Percentiles rank a stretch among this genome's conserved stretches.
Conservation (phyloP, 2,113 vertebrate species). For the Charina bottae region DNA sequence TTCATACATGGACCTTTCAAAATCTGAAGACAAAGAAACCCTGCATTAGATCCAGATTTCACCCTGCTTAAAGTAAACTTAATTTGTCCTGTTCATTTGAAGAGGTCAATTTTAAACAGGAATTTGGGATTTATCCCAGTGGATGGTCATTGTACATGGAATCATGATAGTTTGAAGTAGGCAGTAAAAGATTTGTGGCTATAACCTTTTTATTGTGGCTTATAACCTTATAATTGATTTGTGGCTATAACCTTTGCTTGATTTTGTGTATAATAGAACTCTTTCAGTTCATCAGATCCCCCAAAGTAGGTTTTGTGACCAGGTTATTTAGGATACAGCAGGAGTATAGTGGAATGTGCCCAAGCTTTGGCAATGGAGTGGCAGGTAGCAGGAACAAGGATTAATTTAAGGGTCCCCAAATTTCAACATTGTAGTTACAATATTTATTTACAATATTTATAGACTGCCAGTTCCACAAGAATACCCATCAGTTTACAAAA, state of each 20-base stretch:
- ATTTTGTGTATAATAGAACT: conserved; percentile 1
- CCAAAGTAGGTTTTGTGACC: conserved; percentile 7
- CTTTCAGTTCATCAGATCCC: not conserved
- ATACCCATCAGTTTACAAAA: not conserved
- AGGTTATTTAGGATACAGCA: not conserved
- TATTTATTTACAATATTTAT: not conserved
- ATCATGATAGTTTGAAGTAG: not conserved
- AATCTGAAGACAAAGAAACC: conserved; percentile 27
- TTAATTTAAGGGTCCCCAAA: not conserved
- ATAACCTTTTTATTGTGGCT: not conserved
- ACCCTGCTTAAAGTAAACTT: no score
- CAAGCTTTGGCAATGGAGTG: not conserved
- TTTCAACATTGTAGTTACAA: not conserved
- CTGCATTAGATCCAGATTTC: conserved; percentile 1
- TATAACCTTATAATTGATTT: no score
- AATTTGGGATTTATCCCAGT: not conserved
- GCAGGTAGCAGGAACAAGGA: not conserved
- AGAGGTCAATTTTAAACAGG: not conserved
- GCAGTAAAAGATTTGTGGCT: conserved; percentile 10
- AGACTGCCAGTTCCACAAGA: not conserved
- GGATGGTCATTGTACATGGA: not conserved
- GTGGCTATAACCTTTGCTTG: conserved; percentile 22
- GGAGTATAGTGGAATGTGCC: not conserved
- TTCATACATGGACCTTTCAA: conserved; percentile 55
- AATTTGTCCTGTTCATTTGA: not conserved